Evolutionary conservation across 2,888 invertebrate genomes (phyloP).

Genomic region (Malthinus seriepunctatus): DNA sequence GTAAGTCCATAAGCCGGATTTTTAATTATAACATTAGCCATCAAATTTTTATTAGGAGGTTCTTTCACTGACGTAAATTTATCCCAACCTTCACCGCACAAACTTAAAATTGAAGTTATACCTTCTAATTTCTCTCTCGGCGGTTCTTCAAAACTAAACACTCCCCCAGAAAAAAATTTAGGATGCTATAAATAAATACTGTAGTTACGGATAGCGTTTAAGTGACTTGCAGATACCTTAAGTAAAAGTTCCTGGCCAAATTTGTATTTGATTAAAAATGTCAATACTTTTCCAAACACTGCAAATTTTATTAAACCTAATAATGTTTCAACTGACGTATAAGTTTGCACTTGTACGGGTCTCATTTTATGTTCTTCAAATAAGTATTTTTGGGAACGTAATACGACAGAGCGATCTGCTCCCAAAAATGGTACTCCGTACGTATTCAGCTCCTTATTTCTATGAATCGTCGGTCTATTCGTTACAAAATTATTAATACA

Average conservation of each 20-base stretch:
- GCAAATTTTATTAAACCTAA: constrained; percentile 56
- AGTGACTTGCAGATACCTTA: constrained; percentile 35
- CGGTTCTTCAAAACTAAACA: constrained; percentile 65
- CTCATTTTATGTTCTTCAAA: constrained; percentile 68
- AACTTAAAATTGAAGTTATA: constrained; percentile 66
- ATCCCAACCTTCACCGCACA: constrained; percentile 81
- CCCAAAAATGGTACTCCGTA: constrained; percentile 71
- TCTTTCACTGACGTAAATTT: constrained; percentile 61
- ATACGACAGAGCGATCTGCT: constrained; percentile 79
- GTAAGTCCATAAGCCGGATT: constrained; percentile 88
- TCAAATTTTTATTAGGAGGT: constrained; percentile 66
- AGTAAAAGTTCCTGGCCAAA: constrained; percentile 67
- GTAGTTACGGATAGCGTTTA: neutral
- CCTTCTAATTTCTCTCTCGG: constrained; percentile 62
- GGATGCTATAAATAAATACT: constrained; percentile 40
- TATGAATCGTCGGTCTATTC: neutral
- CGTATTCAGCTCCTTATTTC: neutral
- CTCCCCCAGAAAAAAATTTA: constrained; percentile 73
- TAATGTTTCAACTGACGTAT: constrained; percentile 59
- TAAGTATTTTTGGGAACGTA: constrained; percentile 77
- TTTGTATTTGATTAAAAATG: constrained; percentile 61
- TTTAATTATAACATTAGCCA: constrained; percentile 66
- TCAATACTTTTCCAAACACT: constrained; percentile 64
- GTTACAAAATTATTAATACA: neutral
- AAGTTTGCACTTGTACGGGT: constrained; percentile 79